These are phyloP conservation scores for Microhierax caerulescens DNA, from an alignment of 2,797 vertebrate species.

Conservation along the genomic window DNA sequence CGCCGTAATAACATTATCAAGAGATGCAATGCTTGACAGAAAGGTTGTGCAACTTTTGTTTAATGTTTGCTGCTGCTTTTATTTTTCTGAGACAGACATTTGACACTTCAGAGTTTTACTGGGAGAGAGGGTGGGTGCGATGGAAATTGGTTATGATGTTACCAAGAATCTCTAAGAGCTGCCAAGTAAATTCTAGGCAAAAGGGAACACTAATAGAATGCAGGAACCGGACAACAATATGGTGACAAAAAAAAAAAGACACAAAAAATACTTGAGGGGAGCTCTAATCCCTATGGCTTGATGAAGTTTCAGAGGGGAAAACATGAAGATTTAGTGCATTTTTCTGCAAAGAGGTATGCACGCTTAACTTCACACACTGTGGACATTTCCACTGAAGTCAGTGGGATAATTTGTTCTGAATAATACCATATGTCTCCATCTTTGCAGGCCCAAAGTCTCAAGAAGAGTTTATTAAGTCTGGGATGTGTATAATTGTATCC, in stretches of 20 bases:
- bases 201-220: neutral
- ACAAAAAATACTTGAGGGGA: neutral
- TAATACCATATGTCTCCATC: neutral
- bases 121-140: neutral
- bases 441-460: neutral
- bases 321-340: neutral
- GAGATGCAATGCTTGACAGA: neutral
- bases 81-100: neutral
- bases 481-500: neutral
- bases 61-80: neutral
- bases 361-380: neutral
- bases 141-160: neutral
- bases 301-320: conserved; percentile 19
- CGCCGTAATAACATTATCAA: neutral
- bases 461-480: neutral
- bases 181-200: conserved; percentile 6
- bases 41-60: neutral
- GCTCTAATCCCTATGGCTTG: neutral
- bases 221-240: neutral
- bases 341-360: neutral
- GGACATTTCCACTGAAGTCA: conserved; percentile 19
- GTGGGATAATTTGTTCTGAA: neutral
- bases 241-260: neutral
- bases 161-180: neutral
- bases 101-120: neutral